Conservation (phyloP, 2,888 invertebrate genomes). For the Rosalia funebris region DNA sequence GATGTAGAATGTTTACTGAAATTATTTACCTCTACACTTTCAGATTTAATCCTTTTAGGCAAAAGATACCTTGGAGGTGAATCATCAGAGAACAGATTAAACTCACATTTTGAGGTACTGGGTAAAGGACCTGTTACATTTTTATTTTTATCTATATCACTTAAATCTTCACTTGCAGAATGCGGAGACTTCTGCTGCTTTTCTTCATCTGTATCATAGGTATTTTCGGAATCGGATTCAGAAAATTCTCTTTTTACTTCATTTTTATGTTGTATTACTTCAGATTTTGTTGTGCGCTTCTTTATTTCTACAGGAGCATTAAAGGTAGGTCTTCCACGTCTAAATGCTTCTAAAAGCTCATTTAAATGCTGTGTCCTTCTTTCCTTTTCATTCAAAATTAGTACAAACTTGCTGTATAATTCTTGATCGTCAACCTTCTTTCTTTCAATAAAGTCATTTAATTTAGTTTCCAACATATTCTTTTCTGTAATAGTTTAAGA, state of each 20-base stretch:
- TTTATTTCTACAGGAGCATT: constrained; percentile 41
- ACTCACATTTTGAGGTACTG: constrained; percentile 41
- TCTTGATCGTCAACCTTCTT: constrained; percentile 51
- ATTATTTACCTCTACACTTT: constrained; percentile 1
- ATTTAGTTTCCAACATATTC: constrained; percentile 38
- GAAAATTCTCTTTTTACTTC: constrained; percentile 42
- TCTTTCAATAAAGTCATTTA: constrained; percentile 47
- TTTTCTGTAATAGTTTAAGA: constrained; percentile 37
- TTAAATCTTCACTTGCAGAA: not conserved
- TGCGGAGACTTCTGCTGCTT: constrained; percentile 21
- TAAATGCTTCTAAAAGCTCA: constrained; percentile 54
- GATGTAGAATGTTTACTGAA: constrained; percentile 17
- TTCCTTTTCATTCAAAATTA: constrained; percentile 60
- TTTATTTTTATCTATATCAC: constrained; percentile 10
- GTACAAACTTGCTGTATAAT: constrained; percentile 54
- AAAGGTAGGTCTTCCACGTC: constrained; percentile 42
- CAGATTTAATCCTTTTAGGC: constrained; percentile 43
- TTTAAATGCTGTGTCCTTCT: constrained; percentile 56
- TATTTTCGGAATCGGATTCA: constrained; percentile 41
- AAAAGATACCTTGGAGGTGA: constrained; percentile 24
- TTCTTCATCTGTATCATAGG: constrained; percentile 46
- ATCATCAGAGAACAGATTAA: constrained; percentile 40
- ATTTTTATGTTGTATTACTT: constrained; percentile 31
- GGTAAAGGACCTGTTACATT: constrained; percentile 19
- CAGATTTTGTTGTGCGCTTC: constrained; percentile 33